Evolutionary conservation across 2,113 vertebrate species (phyloP), one percentile per base, ranked within the genome.

Genomic region (Athene noctua): DNA sequence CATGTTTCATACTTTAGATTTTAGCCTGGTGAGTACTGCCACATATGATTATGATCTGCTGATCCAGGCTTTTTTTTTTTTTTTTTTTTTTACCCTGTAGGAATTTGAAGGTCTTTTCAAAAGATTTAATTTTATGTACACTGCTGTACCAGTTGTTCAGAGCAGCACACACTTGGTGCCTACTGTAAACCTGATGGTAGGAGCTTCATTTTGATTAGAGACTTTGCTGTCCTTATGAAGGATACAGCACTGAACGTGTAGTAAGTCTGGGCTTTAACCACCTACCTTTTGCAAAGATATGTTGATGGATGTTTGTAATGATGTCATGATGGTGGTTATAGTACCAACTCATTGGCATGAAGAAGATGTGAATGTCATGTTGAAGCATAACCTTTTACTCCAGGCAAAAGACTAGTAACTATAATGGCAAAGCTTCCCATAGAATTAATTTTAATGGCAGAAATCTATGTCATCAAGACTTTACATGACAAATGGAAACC

Each of bases 1-100:
- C 46, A 59, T 77, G 74, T 66, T 91, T 75, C 84, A 88, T 73
- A 83, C 70, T 93, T 96, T 40, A 90, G 84, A 70, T 89, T 95
- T 95, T 83, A 96, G 55, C 29, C 38, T 59, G 15, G 14, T 55
- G 77, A 88, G 54, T 80, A 78, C 59, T 55, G 38, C 55, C 42
- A 71, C 58, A 7, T 80, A 90, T 62, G 83, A 84, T 80, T 84
- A 78, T 42, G 55, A 80, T 93, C 62, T 90, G 72, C 90, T 83
- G 67, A 88, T 59, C n/a, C 19, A 30, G 32, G 54, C 38, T 18
- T 73, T 25, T 67, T 20, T 62, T 40, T 55, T 55, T 29, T n/a
- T 59, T 27, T 73, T 44, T 52, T 70, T 57, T 38, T 52, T 67
- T 14, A 36, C 21, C 40, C 65, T 57, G 12, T 40, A 77, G 40